Evolutionary conservation across 1,140 invertebrate genomes (phyloP), one percentile per base, ranked within the genome.

Genomic region (Nymphalis io): DNA sequence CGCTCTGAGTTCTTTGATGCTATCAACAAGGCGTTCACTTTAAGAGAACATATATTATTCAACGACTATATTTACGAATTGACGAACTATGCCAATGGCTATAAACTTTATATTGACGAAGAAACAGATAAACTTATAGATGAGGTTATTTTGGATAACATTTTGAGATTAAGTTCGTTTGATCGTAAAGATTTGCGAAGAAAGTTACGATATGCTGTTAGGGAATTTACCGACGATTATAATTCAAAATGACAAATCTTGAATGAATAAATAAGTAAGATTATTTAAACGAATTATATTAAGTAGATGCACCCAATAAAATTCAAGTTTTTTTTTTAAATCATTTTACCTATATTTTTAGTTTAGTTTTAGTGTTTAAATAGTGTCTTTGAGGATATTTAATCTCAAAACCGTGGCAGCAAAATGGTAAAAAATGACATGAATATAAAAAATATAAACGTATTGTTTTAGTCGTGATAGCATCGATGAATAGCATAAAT

Each of bases 11-110:
- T 87, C 68, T 44, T 89, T 39, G 39, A 80, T 16, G 76, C 80
- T 3, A 85, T 89, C 74, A 79, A 85, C 33, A 38, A 64, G 21
- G 58, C 78, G 27, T 89, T 85, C 51, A 82, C 78, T 48, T 44
- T 82, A 8, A 63, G 61, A 68, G 76, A 89, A 40, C 70, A 74
- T 38, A 62, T 80, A 18, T 18, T 70, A 5, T 86, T 89, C 44
- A 68, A 76, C 12, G 81, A 89, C 62, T 86, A 87, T 60, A 61
- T 87, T 16, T 67, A 79, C n/a, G 79, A 83, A 4, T 63, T 88
- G 65, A 65, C 60, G 44, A 72, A 83, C 58, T 85, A 78, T 71
- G 82, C 75, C 2, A 73, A 63, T 20, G 69, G 68, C 18, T 68
- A 80, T 62, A 85, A 80, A 60, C 40, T 76, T 39, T 38, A 40